Evolutionary conservation across 2,797 vertebrate genomes (phyloP), one percentile per base, ranked within the genome.

Genomic region (Xenentodon cancila): DNA sequence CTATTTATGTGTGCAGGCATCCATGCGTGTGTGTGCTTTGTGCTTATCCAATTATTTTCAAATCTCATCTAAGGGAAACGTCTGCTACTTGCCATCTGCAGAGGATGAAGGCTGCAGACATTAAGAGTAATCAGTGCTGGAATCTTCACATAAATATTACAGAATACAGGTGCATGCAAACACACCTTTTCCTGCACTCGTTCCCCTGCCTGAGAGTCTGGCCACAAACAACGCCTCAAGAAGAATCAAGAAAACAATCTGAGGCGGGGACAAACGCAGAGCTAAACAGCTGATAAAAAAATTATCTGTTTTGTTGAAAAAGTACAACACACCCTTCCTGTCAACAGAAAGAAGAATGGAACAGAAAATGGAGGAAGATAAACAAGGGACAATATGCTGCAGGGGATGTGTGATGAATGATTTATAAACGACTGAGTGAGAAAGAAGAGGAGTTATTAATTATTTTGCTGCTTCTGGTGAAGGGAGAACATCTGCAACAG

Each of bases 81-180:
- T 91, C 89, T 92, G 91, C 82, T 87, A 81, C 68, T 68, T 75
- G 78, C 89, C 89, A 92, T 92, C 92, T 91, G 91, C 73, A 78
- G 68, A 81, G 75, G 81, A 88, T 73, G 84, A 90, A 78, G 69
- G 76, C 77, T 80, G 84, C 70, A 84, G 77, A 80, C 76, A 79
- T 87, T 84, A 88, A 86, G 68, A 59, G 60, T 81, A 58, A 80
- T 82, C 60, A 75, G 64, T 59, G 64, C 73, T 66, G 53, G 68
- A 81, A 79, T 71, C 54, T 45, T 60, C 72, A 61, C 63, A 67
- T 64, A 61, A 30, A 46, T 30, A 59, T 60, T 42, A 42, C 57
- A 65, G 17, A 19, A 63, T 22, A 16, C 54, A 64, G 51, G 52
- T 45, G 7, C 50, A 42, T 27, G 71, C 53, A 32, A 57, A 37